Percentiles rank a stretch among this genome's conserved stretches.
These are phyloP conservation scores for Lateolabrax maculatus DNA, from an alignment of 2,797 vertebrate species.

Conservation along the genomic window DNA sequence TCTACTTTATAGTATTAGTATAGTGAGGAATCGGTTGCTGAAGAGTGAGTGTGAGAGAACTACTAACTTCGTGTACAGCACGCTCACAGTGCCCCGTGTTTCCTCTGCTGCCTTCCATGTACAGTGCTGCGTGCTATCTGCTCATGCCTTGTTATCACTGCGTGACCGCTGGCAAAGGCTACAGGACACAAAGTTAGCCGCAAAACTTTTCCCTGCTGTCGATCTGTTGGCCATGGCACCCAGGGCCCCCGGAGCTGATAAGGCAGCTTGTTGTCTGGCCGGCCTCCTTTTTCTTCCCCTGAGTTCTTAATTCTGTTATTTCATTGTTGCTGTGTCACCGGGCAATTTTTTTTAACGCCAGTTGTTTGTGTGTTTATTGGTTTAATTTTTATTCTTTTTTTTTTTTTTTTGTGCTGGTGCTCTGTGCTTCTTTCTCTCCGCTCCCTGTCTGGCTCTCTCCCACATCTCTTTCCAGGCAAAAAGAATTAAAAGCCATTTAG, in stretches of 20 bases:
- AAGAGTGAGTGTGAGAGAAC: neutral
- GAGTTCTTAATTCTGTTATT: slow-evolving; percentile 63
- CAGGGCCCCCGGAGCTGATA: slow-evolving; percentile 68
- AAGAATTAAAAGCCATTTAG: slow-evolving; percentile 89
- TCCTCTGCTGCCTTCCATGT: slow-evolving; percentile 43
- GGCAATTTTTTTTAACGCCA: slow-evolving; percentile 52
- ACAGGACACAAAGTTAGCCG: slow-evolving; percentile 64
- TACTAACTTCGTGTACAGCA: neutral
- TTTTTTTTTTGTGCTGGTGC: slow-evolving; percentile 26
- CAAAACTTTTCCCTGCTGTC: slow-evolving; percentile 55
- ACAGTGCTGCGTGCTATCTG: slow-evolving; percentile 51
- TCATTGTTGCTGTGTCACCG: slow-evolving; percentile 66
- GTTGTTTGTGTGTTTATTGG: slow-evolving; percentile 67
- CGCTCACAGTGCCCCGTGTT: slow-evolving; percentile 15
- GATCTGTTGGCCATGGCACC: slow-evolving; percentile 32
- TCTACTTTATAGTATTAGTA: neutral
- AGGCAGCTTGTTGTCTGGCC: slow-evolving; percentile 62
- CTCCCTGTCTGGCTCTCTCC: slow-evolving; percentile 70
- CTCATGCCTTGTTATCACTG: slow-evolving; percentile 59
- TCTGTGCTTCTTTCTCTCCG: slow-evolving; percentile 46
- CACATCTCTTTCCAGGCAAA: slow-evolving; percentile 82
- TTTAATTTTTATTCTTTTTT: slow-evolving; percentile 32
- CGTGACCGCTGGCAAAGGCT: slow-evolving; percentile 73
- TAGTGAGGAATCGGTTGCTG: neutral
- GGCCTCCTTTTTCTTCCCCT: slow-evolving; percentile 35